Evolutionary conservation across 92 coral and sea anemone species (phyloP), one percentile per base, ranked within the genome.

Genomic region (Pocillopora meandrina): DNA sequence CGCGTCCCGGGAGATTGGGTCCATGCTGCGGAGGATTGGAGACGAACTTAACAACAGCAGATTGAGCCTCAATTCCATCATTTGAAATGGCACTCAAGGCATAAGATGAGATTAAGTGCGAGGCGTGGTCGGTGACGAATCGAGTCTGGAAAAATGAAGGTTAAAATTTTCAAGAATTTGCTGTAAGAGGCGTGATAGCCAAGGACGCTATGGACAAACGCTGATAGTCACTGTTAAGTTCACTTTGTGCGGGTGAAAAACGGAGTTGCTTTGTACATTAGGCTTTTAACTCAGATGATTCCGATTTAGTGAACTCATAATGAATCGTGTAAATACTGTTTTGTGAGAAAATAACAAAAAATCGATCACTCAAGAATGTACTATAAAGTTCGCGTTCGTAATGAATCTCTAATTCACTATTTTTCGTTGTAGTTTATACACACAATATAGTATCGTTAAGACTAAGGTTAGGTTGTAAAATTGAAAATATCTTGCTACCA

Each of bases 41-140:
- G 99, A 96, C 80, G 89, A 91, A 26, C 89, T 96, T 13, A 96
- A 96, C 79, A 96, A 96, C 92, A 96, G 99, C 86, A 79, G 87
- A 64, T 83, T 88, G 6, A 88, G 91, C 56, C 91, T 96, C 33
- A 96, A 88, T 78, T 80, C 86, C 61, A 77, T 80, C 72, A 79
- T 82, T 56, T 93, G 81, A 77, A 56, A 56, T 52, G 52, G 81
- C 33, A 62, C 0, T 42, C 8, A 3, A 42, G 52, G 58, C 70
- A 35, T 72, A 20, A 21, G 15, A 26, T 35, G 26, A 47, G 56
- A 31, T 31, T 65, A 33, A 42, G 58, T 9, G 18, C 13, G 31
- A 23, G 42, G 79, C 58, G 18, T 34, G 33, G 55, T 19, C 56
- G 23, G 1, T 33, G n/a, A n/a, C 14, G 35, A 49, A 19, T 65